Conservation (phyloP, 2,888 invertebrate genomes). For the Pristionchus japonicus region DNA sequence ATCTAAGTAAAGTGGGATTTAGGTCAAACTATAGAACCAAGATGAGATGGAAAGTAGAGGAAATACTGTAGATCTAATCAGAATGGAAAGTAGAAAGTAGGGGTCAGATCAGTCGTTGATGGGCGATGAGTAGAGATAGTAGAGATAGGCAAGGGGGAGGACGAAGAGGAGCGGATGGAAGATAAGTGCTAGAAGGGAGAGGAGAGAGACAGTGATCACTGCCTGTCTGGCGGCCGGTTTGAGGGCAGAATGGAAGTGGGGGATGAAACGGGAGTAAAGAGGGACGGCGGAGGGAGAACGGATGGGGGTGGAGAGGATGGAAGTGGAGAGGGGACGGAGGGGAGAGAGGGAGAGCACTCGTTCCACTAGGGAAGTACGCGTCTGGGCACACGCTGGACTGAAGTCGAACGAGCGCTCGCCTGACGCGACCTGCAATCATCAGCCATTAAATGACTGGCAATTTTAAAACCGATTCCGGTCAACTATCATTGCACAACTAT, state of each 20-base stretch:
- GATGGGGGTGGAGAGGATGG: not conserved
- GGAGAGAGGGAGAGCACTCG: constrained; percentile 17
- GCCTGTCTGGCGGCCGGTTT: constrained; percentile 1
- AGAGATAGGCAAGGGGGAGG: constrained; percentile 11
- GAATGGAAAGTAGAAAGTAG: not conserved
- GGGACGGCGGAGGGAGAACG: constrained; percentile 30
- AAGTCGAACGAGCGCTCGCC: constrained; percentile 45
- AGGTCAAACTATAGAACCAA: too few relatives aligned
- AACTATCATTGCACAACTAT: too few relatives aligned
- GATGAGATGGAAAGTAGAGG: not conserved
- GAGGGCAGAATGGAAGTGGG: constrained; percentile 39
- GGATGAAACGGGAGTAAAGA: constrained; percentile 42
- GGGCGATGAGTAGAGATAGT: constrained; percentile 9
- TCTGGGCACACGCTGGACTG: not conserved
- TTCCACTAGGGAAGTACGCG: not conserved
- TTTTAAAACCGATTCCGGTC: too few relatives aligned
- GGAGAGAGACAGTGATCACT: not conserved
- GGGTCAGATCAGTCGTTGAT: constrained; percentile 3
- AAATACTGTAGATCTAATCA: not conserved
- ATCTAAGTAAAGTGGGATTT: too few relatives aligned
- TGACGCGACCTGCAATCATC: constrained; percentile 20
- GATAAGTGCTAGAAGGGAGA: constrained; percentile 4
- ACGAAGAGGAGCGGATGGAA: constrained; percentile 39
- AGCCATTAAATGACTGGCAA: not conserved
- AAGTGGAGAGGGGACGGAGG: not conserved